A percentile compares a stretch with the other conserved stretches of the same genome.
These are phyloP conservation scores for Saguinus imperator DNA, from an alignment of 2,113 vertebrate genomes.

Conservation along the genomic window DNA sequence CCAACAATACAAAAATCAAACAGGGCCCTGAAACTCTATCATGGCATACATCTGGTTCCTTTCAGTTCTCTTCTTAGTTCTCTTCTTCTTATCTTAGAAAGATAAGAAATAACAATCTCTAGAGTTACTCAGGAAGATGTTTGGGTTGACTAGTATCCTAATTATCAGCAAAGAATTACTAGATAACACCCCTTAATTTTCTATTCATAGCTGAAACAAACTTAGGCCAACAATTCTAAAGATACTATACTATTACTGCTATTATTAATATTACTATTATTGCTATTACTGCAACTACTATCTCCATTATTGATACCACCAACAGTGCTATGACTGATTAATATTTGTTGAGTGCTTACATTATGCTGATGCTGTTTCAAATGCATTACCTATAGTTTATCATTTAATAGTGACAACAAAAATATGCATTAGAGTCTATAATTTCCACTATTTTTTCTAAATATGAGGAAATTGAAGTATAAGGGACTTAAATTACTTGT, in stretches of 20 bases:
- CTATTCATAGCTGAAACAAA: not conserved
- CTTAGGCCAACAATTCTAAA: not conserved
- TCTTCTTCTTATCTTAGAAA: not conserved
- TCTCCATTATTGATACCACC: not conserved
- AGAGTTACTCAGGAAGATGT: not conserved
- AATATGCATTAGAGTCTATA: not conserved
- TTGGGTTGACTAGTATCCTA: not conserved
- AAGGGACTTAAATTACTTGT: not conserved
- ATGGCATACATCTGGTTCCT: not conserved
- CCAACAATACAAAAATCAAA: not conserved
- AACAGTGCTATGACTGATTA: not conserved
- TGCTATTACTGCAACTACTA: not conserved
- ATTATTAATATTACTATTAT: not conserved
- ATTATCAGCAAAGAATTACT: not conserved
- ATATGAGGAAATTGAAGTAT: not conserved
- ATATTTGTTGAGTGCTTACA: not conserved
- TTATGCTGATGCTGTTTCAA: not conserved
- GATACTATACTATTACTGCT: not conserved
- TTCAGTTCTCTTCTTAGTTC: not conserved
- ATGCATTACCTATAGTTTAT: not conserved
- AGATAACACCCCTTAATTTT: not conserved
- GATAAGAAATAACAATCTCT: not conserved
- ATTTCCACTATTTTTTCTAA: not conserved
- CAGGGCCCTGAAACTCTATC: not conserved
- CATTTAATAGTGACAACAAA: not conserved